Percentiles rank a stretch among this genome's conserved stretches.
phyloP scores from a whole-genome alignment of 1,140 invertebrate genomes.

The Pseudomyrmex cubaensis region DNA sequence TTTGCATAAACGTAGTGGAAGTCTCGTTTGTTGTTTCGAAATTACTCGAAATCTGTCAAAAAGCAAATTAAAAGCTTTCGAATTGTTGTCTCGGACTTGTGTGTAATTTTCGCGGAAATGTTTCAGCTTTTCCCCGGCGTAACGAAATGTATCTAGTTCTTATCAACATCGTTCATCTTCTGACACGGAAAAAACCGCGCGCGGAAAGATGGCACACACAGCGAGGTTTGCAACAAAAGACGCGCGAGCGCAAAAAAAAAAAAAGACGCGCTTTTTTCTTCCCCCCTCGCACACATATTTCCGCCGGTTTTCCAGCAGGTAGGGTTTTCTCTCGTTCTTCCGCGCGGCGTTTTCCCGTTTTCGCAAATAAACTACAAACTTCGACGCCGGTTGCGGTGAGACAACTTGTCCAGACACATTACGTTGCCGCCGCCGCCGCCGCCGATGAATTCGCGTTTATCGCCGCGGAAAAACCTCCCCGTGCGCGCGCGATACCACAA shows the following conservation, averaged over 20 bases:
- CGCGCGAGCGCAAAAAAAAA: background rate
- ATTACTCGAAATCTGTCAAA: no score
- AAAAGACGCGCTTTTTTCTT: conserved; percentile 43
- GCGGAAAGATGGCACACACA: conserved; percentile 1
- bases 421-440: no score
- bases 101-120: conserved; percentile 6
- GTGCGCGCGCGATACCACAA: no score
- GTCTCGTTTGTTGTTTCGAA: no score
- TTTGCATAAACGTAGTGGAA: no score
- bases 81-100: background rate
- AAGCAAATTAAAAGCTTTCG: no score
- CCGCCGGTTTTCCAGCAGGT: background rate
- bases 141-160: no score
- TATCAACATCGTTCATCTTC: background rate
- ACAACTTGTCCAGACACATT: conserved; percentile 11
- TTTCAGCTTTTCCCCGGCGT: background rate
- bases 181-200: conserved; percentile 13
- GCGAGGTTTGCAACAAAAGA: background rate
- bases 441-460: conserved; percentile 23
- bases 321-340: conserved; percentile 12
- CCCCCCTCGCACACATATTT: conserved; percentile 30
- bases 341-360: conserved; percentile 6
- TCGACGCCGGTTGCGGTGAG: conserved; percentile 26
- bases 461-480: no score
- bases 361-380: conserved; percentile 43